These are phyloP conservation scores for Lacanobia oleracea DNA, from an alignment of 2,888 invertebrate genomes.

Conservation along the genomic window DNA sequence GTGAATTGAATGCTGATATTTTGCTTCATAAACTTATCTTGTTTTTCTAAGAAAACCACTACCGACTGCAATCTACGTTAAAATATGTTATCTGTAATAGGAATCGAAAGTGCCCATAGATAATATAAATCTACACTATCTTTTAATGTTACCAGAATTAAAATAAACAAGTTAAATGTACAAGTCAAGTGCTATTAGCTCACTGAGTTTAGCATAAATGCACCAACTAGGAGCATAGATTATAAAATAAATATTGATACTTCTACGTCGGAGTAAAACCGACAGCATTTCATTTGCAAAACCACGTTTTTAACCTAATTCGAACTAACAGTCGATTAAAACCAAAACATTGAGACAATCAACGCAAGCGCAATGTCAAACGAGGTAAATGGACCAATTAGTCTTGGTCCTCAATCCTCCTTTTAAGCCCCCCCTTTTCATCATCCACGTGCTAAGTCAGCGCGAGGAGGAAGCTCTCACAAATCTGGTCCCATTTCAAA, in stretches of 20 bases:
- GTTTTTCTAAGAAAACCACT: slow-evolving; percentile 32
- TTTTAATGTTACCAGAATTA: slow-evolving; percentile 55
- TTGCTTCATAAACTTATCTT: slow-evolving; percentile 10
- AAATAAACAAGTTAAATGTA: slow-evolving; percentile 53
- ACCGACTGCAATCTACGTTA: slow-evolving; percentile 24
- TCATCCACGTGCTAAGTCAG: slow-evolving; percentile 50
- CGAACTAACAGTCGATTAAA: slow-evolving; percentile 55
- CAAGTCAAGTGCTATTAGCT: slow-evolving; percentile 42
- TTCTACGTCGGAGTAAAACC: slow-evolving; percentile 37
- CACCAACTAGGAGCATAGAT: slow-evolving; percentile 31
- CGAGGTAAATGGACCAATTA: slow-evolving; percentile 53
- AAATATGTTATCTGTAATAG: slow-evolving; percentile 44
- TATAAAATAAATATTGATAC: slow-evolving; percentile 57
- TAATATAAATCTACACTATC: slow-evolving; percentile 57
- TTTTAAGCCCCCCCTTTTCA: slow-evolving; percentile 41
- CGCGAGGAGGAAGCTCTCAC: slow-evolving; percentile 57
- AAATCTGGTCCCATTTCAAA: slow-evolving; percentile 60
- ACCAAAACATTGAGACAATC: slow-evolving; percentile 61
- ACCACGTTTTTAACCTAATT: slow-evolving; percentile 54
- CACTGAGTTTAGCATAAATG: slow-evolving; percentile 51
- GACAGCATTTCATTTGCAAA: slow-evolving; percentile 57
- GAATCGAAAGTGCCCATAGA: slow-evolving; percentile 50
- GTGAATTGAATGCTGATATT: background rate
- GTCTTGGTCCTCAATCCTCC: slow-evolving; percentile 56
- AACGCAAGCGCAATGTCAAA: slow-evolving; percentile 63